Evolutionary conservation across 2,113 vertebrate genomes (phyloP), one percentile per base, ranked within the genome.

Genomic region (Zingel zingel): DNA sequence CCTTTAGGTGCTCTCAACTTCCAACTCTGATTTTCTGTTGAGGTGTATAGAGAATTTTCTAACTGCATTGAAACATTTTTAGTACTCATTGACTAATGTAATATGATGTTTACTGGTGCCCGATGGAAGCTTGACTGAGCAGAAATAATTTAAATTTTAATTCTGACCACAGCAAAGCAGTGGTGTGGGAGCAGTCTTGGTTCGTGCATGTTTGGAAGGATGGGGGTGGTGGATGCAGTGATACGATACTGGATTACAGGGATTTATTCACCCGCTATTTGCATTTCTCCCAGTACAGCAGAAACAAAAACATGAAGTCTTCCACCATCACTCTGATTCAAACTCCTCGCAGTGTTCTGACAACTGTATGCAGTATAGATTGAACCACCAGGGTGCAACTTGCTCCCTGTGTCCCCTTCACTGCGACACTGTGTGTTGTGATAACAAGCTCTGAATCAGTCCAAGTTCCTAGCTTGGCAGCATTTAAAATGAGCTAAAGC

Each of bases 91-190:
- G 10, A 47, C 51, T 70, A 16, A 39, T 86, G n/a, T 58, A 36
- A 57, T 48, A 16, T 23, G 19, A 66, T 59, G 53, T 77, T 48
- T 19, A 16, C 33, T 66, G 7, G 14, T 61, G 70, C 39, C 10
- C 1, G 18, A 6, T 63, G 61, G 8, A 5, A 66, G 27, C 54
- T 36, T 48, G 50, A 12, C 10, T 33, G 43, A 77, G 58, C 59
- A 21, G 4, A 66, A 72, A 65, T 69, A 21, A 77, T 85, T 80
- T 12, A 62, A 59, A 80, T 79, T 68, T 77, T 58, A 77, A 86
- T 47, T 71, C 23, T 23, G 51, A 71, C 25, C 25, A 8, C 68
- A 79, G 68, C 61, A 57, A 51, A 59, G 51, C 21, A 48, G 58
- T 6, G 21, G 16, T 63, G 23, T 54, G 13, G 57, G 50, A 75